A percentile compares a stretch with the other conserved stretches of the same genome.
Evolutionary conservation across 2,797 vertebrate genomes (phyloP).

Genomic region (Nyctalus aviator): DNA sequence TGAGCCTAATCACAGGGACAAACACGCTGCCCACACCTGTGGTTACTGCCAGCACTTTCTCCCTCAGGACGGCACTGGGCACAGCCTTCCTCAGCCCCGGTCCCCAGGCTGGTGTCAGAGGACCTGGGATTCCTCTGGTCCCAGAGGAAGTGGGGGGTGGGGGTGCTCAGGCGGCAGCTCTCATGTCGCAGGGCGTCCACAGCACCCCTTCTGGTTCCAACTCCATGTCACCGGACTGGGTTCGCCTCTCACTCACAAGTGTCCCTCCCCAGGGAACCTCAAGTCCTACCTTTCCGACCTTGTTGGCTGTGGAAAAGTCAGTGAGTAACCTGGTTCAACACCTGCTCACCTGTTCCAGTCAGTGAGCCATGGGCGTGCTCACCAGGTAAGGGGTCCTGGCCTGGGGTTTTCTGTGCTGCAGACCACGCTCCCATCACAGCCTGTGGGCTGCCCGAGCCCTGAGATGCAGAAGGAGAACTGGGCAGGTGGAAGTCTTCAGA

Average conservation of each 20-base stretch:
- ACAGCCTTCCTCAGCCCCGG: not conserved
- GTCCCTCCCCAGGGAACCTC: too few relatives aligned
- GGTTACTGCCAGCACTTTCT: not conserved
- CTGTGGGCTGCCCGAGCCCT: not conserved
- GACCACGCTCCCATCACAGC: not conserved
- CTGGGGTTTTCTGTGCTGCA: not conserved
- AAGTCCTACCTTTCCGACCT: not conserved
- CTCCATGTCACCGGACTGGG: not conserved
- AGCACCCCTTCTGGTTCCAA: not conserved
- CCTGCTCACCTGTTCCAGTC: not conserved
- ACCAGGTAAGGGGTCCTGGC: not conserved
- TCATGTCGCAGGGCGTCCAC: rapidly evolving
- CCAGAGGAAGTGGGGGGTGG: too few relatives aligned
- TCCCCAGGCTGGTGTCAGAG: too few relatives aligned
- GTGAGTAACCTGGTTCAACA: not conserved
- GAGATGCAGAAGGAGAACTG: not conserved
- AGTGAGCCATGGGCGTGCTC: not conserved
- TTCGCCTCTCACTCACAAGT: not conserved
- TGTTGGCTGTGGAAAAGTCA: not conserved
- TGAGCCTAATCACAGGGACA: not conserved
- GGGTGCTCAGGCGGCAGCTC: not conserved
- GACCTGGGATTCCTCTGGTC: not conserved
- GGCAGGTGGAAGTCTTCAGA: not conserved
- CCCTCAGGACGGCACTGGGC: rapidly evolving
- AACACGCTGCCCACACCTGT: not conserved